Evolutionary conservation across 2,888 invertebrate species (phyloP).

Genomic region (Galeopsomyia nigrocyanea): DNA sequence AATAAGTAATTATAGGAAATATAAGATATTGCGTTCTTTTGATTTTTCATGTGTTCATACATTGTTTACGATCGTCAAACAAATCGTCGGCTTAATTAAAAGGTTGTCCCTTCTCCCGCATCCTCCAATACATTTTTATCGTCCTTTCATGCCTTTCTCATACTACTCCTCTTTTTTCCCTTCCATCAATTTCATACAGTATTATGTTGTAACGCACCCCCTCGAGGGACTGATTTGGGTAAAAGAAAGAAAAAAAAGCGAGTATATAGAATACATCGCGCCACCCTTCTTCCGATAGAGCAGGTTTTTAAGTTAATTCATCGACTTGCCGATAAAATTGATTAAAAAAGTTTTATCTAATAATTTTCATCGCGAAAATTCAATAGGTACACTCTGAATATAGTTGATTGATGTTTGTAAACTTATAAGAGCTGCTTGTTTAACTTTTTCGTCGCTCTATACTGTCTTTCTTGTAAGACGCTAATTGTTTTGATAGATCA

Average conservation of each 20-base stretch:
- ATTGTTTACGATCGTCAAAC: no score
- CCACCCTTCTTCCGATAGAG: slow-evolving; percentile 57
- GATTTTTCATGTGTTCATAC: no score
- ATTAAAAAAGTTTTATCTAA: slow-evolving; percentile 22
- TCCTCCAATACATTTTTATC: slow-evolving; percentile 41
- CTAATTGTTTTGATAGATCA: neutral
- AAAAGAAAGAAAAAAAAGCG: slow-evolving; percentile 24
- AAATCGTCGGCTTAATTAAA: slow-evolving; percentile 44
- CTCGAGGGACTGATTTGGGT: neutral
- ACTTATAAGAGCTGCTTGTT: neutral
- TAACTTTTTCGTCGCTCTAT: neutral
- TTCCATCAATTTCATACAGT: slow-evolving; percentile 40
- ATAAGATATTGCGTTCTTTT: no score
- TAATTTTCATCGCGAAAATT: neutral
- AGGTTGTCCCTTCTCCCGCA: slow-evolving; percentile 32
- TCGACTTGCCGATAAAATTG: slow-evolving; percentile 5
- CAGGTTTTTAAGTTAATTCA: slow-evolving; percentile 57
- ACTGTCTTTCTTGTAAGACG: neutral
- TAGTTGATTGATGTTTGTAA: neutral
- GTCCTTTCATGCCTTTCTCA: slow-evolving; percentile 10
- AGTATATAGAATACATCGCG: neutral
- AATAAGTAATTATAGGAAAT: no score
- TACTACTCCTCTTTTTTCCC: slow-evolving; percentile 4
- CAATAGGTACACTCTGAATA: neutral
- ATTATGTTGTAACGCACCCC: slow-evolving; percentile 1